Percentiles rank a stretch among this genome's conserved stretches.
Evolutionary conservation across 1,140 invertebrate species (phyloP).

Genomic region (Euura saliciscinereae): DNA sequence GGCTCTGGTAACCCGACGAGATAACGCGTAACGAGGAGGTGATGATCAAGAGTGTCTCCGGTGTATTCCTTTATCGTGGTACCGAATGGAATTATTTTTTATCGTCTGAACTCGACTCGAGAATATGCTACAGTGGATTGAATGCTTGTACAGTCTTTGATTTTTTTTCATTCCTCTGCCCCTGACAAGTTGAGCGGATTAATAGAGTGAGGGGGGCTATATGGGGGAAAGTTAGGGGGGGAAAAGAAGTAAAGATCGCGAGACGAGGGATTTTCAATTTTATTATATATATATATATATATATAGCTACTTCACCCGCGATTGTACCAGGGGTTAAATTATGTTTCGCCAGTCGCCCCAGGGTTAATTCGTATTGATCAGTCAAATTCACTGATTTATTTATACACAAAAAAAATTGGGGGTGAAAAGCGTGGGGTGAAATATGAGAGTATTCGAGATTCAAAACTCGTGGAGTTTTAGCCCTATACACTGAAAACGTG

Average conservation of each 20-base stretch:
- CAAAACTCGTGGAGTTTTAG: no score
- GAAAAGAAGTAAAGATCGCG: neutral
- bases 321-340: neutral
- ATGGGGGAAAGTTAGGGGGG: neutral
- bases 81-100: neutral
- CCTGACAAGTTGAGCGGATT: conserved; percentile 6
- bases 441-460: no score
- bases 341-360: neutral
- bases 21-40: no score
- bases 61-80: no score
- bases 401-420: neutral
- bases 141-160: neutral
- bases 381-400: neutral
- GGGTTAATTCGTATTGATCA: conserved; percentile 3
- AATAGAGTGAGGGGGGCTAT: neutral
- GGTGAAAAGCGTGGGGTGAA: no score
- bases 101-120: neutral
- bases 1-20: no score
- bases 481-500: no score
- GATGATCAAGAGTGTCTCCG: no score
- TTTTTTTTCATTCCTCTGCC: neutral
- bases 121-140: neutral
- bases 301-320: conserved; percentile 1
- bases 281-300: neutral
- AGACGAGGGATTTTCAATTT: neutral